Evolutionary conservation across 2,888 invertebrate genomes (phyloP), one percentile per base, ranked within the genome.

Genomic region (Actias luna): DNA sequence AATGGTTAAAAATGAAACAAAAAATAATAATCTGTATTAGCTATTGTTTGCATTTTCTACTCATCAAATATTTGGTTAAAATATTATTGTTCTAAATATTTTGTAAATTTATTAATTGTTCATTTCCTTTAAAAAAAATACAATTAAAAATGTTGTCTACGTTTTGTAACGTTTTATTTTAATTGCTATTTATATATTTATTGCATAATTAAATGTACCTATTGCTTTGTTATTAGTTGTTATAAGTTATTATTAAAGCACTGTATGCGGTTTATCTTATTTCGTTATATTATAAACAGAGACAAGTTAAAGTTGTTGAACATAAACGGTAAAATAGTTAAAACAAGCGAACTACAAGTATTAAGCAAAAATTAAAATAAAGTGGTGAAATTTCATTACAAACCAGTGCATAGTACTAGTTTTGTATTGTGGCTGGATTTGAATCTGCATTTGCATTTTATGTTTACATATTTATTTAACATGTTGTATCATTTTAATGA

Each of bases 331-430:
- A 29, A n/a, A n/a, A n/a, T 55, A 29, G 29, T 55, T 29, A 55
- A 46, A 55, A 27, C 55, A n/a, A 55, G n/a, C 29, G 29, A 14
- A 29, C 29, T 29, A 55, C 55, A 29, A 29, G 29, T 29, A 29
- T 29, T 55, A 55, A 55, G 55, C 55, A 55, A 55, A 55, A n/a
- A 29, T 27, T 52, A 52, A 52, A 52, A 52, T 55, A 55, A 27
- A n/a, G 29, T 29, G 29, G 55, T n/a, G 55, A 55, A 29, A 55
- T n/a, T 29, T 29, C 55, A 55, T 55, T 29, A 55, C 55, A 29
- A 29, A 55, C 55, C 55, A 29, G 55, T 55, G 55, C 29, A 55
- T n/a, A 55, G 29, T 29, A 29, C 29, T 8, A 55, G 55, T n/a
- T 55, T 29, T 29, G 29, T 55, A 55, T 55, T 55, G 29, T 55